Conservation (phyloP, 2,888 invertebrate genomes). For the Oscheius sp. region DNA sequence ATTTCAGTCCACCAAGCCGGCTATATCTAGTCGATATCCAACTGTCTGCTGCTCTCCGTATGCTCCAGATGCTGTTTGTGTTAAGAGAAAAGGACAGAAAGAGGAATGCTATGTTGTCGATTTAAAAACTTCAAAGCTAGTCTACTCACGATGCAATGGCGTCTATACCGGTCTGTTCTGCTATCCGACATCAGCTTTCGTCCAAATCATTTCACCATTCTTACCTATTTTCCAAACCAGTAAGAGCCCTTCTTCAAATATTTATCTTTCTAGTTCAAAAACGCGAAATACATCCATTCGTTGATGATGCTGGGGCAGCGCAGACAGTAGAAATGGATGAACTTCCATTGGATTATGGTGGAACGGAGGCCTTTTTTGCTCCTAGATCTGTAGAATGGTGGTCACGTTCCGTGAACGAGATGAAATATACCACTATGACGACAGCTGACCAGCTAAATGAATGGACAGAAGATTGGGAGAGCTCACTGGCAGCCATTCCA, state of each 20-base stretch:
- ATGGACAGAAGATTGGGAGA: constrained; percentile 41
- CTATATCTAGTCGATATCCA: constrained; percentile 49
- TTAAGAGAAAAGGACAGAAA: constrained; percentile 27
- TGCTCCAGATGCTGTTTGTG: constrained; percentile 55
- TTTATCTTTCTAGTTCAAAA: constrained; percentile 30
- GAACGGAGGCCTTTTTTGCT: constrained; percentile 45
- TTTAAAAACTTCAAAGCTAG: constrained; percentile 31
- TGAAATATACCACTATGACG: constrained; percentile 33
- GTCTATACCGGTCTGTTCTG: constrained; percentile 53
- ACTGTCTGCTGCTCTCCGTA: constrained; percentile 52
- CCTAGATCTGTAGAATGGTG: constrained; percentile 50
- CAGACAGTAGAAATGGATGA: constrained; percentile 47
- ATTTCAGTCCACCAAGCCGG: constrained; percentile 47
- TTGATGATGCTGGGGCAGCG: constrained; percentile 43
- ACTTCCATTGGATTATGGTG: constrained; percentile 64
- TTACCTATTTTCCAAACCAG: constrained; percentile 45
- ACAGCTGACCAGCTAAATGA: constrained; percentile 28
- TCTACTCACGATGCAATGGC: constrained; percentile 60
- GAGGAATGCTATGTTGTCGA: constrained; percentile 52
- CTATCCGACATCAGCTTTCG: constrained; percentile 47
- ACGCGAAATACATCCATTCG: constrained; percentile 30
- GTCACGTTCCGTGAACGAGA: constrained; percentile 34
- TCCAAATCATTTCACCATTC: constrained; percentile 56
- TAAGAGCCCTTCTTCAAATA: constrained; percentile 7
- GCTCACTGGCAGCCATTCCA: constrained; percentile 43